Conservation (phyloP, 2,797 vertebrate genomes). For the Macropodus opercularis region DNA sequence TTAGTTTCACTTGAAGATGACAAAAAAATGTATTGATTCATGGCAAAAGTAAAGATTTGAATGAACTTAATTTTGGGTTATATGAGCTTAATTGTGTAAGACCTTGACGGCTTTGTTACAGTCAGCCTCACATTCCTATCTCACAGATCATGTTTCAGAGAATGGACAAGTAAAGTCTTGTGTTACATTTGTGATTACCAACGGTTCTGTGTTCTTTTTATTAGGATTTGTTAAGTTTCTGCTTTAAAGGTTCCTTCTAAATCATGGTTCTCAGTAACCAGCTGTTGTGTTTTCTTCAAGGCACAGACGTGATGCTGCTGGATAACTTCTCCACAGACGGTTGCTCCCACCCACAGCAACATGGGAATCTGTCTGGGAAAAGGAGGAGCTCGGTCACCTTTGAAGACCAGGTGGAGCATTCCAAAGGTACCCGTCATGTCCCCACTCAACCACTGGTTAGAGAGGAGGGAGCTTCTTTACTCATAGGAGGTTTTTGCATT, state of each 20-base stretch:
- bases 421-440: slow-evolving; percentile 84
- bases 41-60: neutral
- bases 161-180: slow-evolving; percentile 37
- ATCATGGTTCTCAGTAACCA: neutral
- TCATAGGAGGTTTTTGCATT: neutral
- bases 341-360: slow-evolving; percentile 70
- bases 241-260: neutral
- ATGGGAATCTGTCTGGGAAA: slow-evolving; percentile 78
- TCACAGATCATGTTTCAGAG: slow-evolving; percentile 31
- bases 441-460: neutral
- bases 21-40: neutral
- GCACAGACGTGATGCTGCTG: slow-evolving; percentile 95
- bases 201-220: slow-evolving; percentile 2
- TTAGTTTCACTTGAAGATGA: neutral
- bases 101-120: slow-evolving; percentile 7
- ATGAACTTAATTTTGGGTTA: too few species aligned
- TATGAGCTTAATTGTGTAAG: slow-evolving; percentile 9
- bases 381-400: slow-evolving; percentile 97
- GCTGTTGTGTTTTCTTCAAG: slow-evolving; percentile 65
- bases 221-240: neutral
- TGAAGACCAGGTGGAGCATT: slow-evolving; percentile 93
- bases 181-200: neutral
- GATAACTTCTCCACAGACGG: slow-evolving; percentile 89
- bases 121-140: slow-evolving; percentile 50
- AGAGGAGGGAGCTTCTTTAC: neutral